Evolutionary conservation across 2,113 vertebrate genomes (phyloP).

Genomic region (Galeopterus variegatus): DNA sequence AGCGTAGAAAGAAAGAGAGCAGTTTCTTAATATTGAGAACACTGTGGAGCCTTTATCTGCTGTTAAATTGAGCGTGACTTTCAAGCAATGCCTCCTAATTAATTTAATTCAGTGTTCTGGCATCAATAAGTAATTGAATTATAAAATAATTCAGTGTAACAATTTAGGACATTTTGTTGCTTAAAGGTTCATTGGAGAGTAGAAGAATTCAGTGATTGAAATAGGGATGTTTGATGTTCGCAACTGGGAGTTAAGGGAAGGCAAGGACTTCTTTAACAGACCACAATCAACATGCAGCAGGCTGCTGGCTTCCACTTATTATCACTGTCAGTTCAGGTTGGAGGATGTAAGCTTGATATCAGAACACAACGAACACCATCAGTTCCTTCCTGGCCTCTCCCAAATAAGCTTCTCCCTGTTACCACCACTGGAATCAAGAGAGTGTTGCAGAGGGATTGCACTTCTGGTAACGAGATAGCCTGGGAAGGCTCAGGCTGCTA

Average conservation of each 20-base stretch:
- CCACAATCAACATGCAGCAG: not conserved
- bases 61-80: conserved; percentile 84
- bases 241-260: not conserved
- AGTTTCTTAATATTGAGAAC: conserved; percentile 57
- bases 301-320: not conserved
- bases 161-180: conserved; percentile 76
- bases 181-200: conserved; percentile 66
- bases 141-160: conserved; percentile 80
- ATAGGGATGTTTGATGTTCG: conserved; percentile 32
- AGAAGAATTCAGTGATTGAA: conserved; percentile 52
- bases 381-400: not conserved
- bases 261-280: not conserved
- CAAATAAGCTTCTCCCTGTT: not conserved
- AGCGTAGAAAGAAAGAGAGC: not conserved
- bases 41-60: conserved; percentile 73
- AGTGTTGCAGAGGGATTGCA: not conserved
- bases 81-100: conserved; percentile 79
- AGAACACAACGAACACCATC: not conserved
- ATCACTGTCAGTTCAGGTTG: not conserved
- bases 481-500: not conserved
- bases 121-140: conserved; percentile 85
- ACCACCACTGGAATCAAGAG: not conserved
- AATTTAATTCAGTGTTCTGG: conserved; percentile 81
- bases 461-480: not conserved
- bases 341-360: not conserved